These are phyloP conservation scores for Eulemur mongoz DNA, from an alignment of 2,797 vertebrate species.

Conservation along the genomic window DNA sequence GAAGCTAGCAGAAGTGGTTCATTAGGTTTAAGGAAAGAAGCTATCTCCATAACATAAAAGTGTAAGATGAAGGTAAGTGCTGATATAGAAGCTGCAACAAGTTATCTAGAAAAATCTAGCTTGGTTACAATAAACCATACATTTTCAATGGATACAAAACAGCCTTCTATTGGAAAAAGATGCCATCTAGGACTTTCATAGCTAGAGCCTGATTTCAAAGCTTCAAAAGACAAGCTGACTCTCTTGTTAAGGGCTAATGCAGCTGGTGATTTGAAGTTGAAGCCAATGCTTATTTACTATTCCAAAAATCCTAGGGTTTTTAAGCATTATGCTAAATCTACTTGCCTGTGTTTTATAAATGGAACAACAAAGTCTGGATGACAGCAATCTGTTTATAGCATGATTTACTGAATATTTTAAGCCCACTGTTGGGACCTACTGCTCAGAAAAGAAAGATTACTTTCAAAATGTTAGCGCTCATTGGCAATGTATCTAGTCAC, in stretches of 20 bases:
- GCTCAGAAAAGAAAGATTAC: background rate
- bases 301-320: background rate
- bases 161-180: background rate
- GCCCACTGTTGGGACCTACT: background rate
- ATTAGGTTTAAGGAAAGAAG: background rate
- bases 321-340: background rate
- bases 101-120: background rate
- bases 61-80: too few relatives aligned
- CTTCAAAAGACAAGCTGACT: background rate
- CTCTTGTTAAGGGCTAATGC: background rate
- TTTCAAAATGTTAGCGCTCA: background rate
- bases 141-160: background rate
- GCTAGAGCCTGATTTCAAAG: background rate
- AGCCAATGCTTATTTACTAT: background rate
- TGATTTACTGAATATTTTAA: background rate
- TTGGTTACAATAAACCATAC: background rate
- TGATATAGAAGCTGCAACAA: background rate
- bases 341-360: background rate
- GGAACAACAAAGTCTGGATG: background rate
- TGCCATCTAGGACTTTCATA: background rate
- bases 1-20: background rate
- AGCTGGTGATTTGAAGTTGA: background rate
- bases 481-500: background rate
- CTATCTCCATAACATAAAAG: background rate
- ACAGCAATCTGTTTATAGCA: background rate